Conservation (phyloP, 1,140 invertebrate genomes). For the Neodiprion fabricii region DNA sequence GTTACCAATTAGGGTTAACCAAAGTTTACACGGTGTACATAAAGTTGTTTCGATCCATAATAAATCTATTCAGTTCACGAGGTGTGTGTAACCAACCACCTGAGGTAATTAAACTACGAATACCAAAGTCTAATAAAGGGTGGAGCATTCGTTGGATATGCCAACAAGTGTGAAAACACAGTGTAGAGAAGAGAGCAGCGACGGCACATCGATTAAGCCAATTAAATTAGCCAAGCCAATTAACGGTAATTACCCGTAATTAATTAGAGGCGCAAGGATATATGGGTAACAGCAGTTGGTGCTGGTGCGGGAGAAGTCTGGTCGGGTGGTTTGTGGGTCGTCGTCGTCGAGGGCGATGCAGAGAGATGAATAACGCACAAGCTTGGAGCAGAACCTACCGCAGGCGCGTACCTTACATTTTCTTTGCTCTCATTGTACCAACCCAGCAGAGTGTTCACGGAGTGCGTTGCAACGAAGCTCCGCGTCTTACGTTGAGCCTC, state of each 20-base stretch:
- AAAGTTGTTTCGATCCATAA: background rate
- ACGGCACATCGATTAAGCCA: background rate
- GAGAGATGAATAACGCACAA: background rate
- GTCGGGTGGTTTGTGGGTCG: conserved; percentile 7
- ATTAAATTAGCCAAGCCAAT: conserved; percentile 42
- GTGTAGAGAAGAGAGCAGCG: background rate
- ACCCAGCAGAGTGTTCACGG: background rate
- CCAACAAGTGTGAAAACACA: conserved; percentile 14
- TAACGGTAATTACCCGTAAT: conserved; percentile 48
- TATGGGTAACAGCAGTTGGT: background rate
- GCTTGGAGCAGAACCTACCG: background rate
- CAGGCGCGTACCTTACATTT: background rate
- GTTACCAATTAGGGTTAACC: no score
- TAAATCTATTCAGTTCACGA: background rate
- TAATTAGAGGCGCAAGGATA: conserved; percentile 38
- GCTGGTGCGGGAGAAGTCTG: background rate
- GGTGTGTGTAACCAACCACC: background rate
- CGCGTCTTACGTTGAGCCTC: no score
- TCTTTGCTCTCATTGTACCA: conserved; percentile 4
- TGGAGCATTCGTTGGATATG: background rate
- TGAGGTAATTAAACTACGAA: background rate
- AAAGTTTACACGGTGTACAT: no score
- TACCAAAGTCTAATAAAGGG: background rate
- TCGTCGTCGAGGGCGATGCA: background rate
- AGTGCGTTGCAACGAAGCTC: no score